Evolutionary conservation across 1,140 invertebrate genomes (phyloP), one percentile per base, ranked within the genome.

Genomic region (Araneus ventricosus): DNA sequence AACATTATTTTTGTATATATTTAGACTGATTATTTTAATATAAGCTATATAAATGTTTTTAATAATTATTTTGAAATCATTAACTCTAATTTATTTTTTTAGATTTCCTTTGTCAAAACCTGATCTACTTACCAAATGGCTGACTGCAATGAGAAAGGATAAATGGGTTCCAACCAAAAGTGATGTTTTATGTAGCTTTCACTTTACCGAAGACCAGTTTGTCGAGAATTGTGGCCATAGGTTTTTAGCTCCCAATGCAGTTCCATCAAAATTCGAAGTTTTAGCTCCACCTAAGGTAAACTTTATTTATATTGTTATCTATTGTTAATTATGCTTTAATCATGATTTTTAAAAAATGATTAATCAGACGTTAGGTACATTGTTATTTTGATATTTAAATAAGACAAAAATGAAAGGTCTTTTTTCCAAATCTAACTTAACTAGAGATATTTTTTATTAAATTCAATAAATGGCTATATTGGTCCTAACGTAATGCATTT

Each of bases 151-250:
- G 86, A 63, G 86, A 17, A 93, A 93, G 22, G 86, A 88, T 24
- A 93, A 93, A 37, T 93, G 92, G 92, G 87, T 88, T 52, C 92
- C 92, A 2, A 84, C 86, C 3, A 82, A 89, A 45, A 84, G 34
- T 41, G 87, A 93, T 84, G 75, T 93, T 67, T 75, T 93, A 8
- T 93, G 92, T 39, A 93, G 87, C 24, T 63, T 52, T 52, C 92
- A 93, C 67, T 93, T 93, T 27, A 30, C 79, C 34, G 87, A 93
- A 41, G 92, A 93, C 20, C 86, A 93, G 20, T 93, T 93, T 89
- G 61, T 93, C 24, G 86, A 93, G 67, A 89, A 89, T 45, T 67
- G 52, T 70, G 92, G 92, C 24, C 84, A 82, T 34, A n/a, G 87
- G 24, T 84, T 84, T 30, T 52, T 93, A 14, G 85, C 52, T 6